Percentiles rank a stretch among this genome's conserved stretches.
Conservation (phyloP, 2,797 vertebrate genomes). For the Pterois miles region DNA sequence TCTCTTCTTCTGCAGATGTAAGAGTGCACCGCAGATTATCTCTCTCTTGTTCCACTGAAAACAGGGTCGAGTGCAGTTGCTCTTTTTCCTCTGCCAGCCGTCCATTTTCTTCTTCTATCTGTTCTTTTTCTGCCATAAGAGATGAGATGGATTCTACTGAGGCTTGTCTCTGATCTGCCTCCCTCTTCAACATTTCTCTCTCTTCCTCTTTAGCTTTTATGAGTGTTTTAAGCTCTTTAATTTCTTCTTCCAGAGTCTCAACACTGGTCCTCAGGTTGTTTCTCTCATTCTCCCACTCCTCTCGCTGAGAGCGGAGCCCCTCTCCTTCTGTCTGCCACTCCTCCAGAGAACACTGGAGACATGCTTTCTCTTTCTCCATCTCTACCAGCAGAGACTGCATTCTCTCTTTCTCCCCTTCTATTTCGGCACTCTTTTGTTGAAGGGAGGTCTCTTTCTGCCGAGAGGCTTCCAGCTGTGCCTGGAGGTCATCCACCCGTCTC, state of each 20-base stretch:
- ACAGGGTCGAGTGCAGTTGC: conserved; percentile 24
- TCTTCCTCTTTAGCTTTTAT: conserved; percentile 73
- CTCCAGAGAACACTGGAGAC: conserved; percentile 74
- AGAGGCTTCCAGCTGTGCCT: conserved; percentile 72
- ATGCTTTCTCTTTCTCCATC: conserved; percentile 72
- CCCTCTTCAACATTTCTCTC: conserved; percentile 44
- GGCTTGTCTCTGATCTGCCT: conserved; percentile 27
- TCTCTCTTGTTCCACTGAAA: conserved; percentile 44
- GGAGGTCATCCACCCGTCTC: conserved; percentile 59
- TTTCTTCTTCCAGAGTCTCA: conserved; percentile 60
- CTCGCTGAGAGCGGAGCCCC: conserved; percentile 61
- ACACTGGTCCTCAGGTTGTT: conserved; percentile 54
- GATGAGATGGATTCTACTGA: conserved; percentile 54
- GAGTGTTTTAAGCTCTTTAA: conserved; percentile 60
- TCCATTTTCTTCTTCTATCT: conserved; percentile 28
- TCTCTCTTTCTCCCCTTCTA: conserved; percentile 73
- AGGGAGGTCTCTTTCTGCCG: conserved; percentile 72
- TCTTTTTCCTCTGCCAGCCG: conserved; percentile 53
- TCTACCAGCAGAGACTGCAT: conserved; percentile 66
- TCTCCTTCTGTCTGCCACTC: conserved; percentile 59
- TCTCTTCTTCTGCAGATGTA: conserved; percentile 41
- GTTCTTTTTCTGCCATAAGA: conserved; percentile 49
- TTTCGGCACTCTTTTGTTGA: conserved; percentile 70
- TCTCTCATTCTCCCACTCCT: conserved; percentile 71
- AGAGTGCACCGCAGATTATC: conserved; percentile 45